A percentile compares a stretch with the other conserved stretches of the same genome.
These are phyloP conservation scores for Meganola albula DNA, from an alignment of 2,888 invertebrate genomes.

Conservation along the genomic window DNA sequence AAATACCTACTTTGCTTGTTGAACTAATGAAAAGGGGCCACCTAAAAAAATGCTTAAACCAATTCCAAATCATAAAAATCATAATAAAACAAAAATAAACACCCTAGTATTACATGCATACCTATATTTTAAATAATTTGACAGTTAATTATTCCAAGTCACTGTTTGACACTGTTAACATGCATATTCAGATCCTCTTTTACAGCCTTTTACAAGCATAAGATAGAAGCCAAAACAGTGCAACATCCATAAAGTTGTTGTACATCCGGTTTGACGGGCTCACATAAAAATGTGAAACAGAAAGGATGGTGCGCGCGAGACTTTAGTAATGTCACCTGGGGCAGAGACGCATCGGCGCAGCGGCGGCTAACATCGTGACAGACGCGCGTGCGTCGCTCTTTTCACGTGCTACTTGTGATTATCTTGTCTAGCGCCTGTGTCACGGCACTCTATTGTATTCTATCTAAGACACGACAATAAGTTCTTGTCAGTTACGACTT, in stretches of 20 bases:
- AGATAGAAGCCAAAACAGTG: no score
- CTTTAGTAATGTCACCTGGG: slow-evolving; percentile 49
- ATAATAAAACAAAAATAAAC: slow-evolving; percentile 29
- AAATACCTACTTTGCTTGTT: no score
- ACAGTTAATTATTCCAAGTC: no score
- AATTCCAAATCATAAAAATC: no score
- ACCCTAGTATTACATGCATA: slow-evolving; percentile 32
- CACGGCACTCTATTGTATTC: slow-evolving; percentile 41
- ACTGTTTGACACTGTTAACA: no score
- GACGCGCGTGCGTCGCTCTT: slow-evolving; percentile 60
- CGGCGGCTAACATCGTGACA: slow-evolving; percentile 63
- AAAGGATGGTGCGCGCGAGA: slow-evolving; percentile 33
- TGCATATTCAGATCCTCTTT: no score
- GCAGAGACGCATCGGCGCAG: slow-evolving; percentile 32
- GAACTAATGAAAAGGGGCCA: no score
- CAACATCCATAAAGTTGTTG: no score
- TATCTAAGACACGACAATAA: slow-evolving; percentile 23
- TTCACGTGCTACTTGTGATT: slow-evolving; percentile 71
- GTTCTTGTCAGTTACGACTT: slow-evolving; percentile 37
- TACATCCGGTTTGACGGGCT: slow-evolving; percentile 46
- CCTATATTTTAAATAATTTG: no score
- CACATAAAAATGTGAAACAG: slow-evolving; percentile 46
- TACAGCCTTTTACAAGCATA: no score
- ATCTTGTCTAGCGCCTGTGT: slow-evolving; percentile 59
- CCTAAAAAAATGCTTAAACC: no score